Conservation (phyloP, 1,140 invertebrate genomes). For the Drosophila teissieri region DNA sequence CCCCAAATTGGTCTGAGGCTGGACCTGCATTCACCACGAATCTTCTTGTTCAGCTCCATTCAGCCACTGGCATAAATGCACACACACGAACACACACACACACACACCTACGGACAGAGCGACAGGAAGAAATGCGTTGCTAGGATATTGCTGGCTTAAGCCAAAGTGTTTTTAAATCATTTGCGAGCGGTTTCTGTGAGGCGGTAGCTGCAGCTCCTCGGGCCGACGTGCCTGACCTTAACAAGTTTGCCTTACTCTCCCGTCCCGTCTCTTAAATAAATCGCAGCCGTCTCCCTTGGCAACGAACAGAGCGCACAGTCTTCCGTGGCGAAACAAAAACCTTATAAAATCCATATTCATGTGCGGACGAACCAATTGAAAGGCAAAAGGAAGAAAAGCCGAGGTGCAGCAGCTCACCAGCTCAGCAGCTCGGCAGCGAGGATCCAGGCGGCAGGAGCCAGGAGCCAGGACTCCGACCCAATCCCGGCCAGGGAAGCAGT, state of each 20-base stretch:
- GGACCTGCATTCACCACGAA: conserved; percentile 18
- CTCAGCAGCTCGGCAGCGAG: too few relatives aligned
- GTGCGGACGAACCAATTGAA: conserved; percentile 16
- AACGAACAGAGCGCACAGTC: conserved; percentile 15
- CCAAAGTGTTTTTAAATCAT: conserved; percentile 49
- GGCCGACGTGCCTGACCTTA: conserved; percentile 57
- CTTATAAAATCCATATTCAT: conserved; percentile 68
- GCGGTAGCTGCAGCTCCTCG: background rate
- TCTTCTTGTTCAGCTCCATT: conserved; percentile 8
- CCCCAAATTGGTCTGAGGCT: conserved; percentile 13
- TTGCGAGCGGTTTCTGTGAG: conserved; percentile 44
- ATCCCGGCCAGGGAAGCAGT: conserved; percentile 28
- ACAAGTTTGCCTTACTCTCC: conserved; percentile 34
- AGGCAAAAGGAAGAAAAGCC: background rate
- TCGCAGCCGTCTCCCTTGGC: conserved; percentile 54
- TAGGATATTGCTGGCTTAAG: conserved; percentile 43
- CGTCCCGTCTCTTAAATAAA: conserved; percentile 44
- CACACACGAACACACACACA: conserved; percentile 10
- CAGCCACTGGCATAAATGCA: conserved; percentile 28
- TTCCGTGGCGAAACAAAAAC: conserved; percentile 54
- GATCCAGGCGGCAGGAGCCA: too few relatives aligned
- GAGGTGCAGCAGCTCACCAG: background rate
- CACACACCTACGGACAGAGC: background rate
- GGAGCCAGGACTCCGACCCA: conserved; percentile 2
- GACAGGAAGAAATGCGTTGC: background rate